Evolutionary conservation across 2,797 vertebrate genomes (phyloP).

Genomic region (Peromyscus nudipes): DNA sequence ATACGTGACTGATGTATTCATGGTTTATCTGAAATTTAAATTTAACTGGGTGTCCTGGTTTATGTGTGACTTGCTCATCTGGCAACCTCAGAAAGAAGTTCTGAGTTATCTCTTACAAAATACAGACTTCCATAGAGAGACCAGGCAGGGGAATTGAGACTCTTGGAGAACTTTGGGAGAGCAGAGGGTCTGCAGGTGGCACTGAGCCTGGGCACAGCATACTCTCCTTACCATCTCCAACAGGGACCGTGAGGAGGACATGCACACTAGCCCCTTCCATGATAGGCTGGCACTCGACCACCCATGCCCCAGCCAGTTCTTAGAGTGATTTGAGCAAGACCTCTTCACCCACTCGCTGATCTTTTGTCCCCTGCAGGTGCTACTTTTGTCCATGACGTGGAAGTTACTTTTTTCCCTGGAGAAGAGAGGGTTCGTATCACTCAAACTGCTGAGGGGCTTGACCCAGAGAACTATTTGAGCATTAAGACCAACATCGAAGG

Average conservation of each 20-base stretch:
- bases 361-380: constrained; percentile 88
- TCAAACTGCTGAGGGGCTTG: constrained; percentile 93
- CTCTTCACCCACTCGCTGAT: background rate
- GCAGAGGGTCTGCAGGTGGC: background rate
- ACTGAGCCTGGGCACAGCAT: background rate
- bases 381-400: constrained; percentile 92
- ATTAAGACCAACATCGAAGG: constrained; percentile 93
- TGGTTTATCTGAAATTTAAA: constrained; percentile 38
- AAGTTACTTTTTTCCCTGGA: constrained; percentile 94
- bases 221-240: background rate
- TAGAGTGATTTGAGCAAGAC: background rate
- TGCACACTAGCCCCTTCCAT: accelerated
- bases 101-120: constrained; percentile 17
- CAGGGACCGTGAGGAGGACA: background rate
- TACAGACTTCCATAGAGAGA: background rate
- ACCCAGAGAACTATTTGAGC: constrained; percentile 93
- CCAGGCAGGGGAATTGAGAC: background rate
- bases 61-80: background rate
- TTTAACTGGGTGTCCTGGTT: constrained; percentile 5
- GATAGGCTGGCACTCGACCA: background rate
- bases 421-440: constrained; percentile 92
- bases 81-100: background rate
- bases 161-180: background rate
- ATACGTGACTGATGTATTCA: background rate
- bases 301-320: background rate